Evolutionary conservation across 2,888 invertebrate species (phyloP), one percentile per base, ranked within the genome.

Genomic region (Thereva unica): DNA sequence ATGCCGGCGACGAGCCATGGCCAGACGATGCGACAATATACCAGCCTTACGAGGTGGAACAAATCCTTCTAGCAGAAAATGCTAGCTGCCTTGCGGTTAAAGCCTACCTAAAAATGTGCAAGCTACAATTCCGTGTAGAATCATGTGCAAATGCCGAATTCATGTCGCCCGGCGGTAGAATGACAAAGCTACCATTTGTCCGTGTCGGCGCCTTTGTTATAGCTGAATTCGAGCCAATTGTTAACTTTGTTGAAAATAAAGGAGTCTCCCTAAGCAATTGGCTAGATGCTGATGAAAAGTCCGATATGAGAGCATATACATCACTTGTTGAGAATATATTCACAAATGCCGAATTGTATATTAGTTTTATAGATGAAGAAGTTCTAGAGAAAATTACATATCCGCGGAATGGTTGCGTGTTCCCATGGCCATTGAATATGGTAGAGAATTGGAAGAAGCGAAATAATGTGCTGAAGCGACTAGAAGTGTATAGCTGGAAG

Each of bases 301-400:
- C 93, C 0, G 97, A 98, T 76, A 90, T 97, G 89, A 85, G 93
- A 72, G 96, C 97, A 0, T 97, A 95, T 77, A 93, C 96, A 83
- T 91, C 94, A 2, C 83, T 97, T 12, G 90, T 96, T 4, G 92
- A 93, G 67, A 90, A 91, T 75, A 92, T 96, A 0, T 83, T 98
- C 61, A 90, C 91, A 56, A 93, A 94, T 82, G 95, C 97, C 37
- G 97, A 97, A 85, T 83, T 91, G 34, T 96, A 93, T 79, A 85
- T 96, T 70, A 91, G 92, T 53, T 97, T 97, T 92, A 83, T 90
- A 66, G 91, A 95, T 77, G 84, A 87, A 56, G 85, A 87, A 56
- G 94, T 94, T 0, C 90, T 90, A 72, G 86, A 88, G 67, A 86
- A 89, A 68, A 89, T 95, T 1, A 97, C 97, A 0, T 89, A 88